phyloP scores from a whole-genome alignment of 2,113 vertebrate genomes.

The Caracal caracal region DNA sequence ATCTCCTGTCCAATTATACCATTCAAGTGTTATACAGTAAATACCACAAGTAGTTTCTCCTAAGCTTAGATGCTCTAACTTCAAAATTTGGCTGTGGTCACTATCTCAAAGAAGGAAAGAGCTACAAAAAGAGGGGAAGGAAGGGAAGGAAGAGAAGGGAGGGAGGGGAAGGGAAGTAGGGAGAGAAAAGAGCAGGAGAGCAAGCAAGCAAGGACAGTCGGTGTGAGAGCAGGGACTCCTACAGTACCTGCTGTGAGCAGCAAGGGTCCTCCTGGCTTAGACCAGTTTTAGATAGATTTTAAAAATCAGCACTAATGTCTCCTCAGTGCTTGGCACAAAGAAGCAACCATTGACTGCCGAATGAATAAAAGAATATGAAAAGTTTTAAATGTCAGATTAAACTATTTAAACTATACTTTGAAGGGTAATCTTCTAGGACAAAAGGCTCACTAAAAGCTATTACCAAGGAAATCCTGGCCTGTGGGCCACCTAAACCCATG shows the following conservation, averaged over 20 bases:
- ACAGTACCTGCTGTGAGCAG: neutral
- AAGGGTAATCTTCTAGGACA: slow-evolving; percentile 19
- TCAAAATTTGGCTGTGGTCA: neutral
- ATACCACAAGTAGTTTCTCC: neutral
- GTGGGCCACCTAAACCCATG: neutral
- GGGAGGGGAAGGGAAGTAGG: neutral
- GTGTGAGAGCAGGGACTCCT: neutral
- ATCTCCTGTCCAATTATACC: neutral
- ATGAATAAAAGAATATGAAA: neutral
- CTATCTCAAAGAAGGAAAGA: slow-evolving; percentile 23
- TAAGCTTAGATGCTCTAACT: neutral
- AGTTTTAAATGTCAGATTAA: neutral
- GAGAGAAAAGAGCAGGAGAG: neutral
- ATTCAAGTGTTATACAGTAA: slow-evolving; percentile 8
- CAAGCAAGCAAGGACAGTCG: neutral
- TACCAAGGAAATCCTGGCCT: neutral
- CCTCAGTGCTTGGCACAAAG: neutral
- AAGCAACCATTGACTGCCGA: neutral
- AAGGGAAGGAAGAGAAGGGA: neutral
- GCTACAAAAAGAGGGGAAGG: neutral
- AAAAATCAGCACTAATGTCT: neutral
- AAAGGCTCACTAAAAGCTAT: slow-evolving; percentile 40
- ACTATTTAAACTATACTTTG: slow-evolving; percentile 6
- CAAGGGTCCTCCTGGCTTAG: neutral
- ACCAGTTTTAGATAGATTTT: neutral